These are phyloP conservation scores for Achlya flavicornis DNA, from an alignment of 2,888 invertebrate species.

Conservation along the genomic window DNA sequence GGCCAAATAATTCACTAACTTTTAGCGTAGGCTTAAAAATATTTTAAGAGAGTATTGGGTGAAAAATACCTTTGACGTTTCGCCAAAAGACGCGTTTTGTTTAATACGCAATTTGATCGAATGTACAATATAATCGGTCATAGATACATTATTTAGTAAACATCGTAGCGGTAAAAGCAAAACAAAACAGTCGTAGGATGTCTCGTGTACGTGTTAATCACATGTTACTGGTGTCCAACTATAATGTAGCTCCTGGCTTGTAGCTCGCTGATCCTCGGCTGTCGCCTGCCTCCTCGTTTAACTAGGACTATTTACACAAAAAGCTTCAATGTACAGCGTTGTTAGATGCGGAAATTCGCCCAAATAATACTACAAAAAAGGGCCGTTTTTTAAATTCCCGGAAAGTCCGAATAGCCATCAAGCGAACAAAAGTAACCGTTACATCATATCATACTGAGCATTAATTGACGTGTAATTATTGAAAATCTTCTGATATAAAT, in stretches of 20 bases:
- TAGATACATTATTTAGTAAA: slow-evolving; percentile 75
- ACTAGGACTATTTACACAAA: slow-evolving; percentile 81
- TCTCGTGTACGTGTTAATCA: slow-evolving; percentile 80
- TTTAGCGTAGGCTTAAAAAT: slow-evolving; percentile 74
- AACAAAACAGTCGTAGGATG: slow-evolving; percentile 78
- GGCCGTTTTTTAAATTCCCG: not conserved
- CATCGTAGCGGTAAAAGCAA: slow-evolving; percentile 83
- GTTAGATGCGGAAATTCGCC: slow-evolving; percentile 81
- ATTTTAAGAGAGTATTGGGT: slow-evolving; percentile 81
- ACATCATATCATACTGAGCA: not conserved
- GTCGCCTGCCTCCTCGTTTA: slow-evolving; percentile 50
- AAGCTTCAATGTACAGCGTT: slow-evolving; percentile 82
- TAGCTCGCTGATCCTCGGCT: slow-evolving; percentile 51
- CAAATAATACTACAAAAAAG: slow-evolving; percentile 69
- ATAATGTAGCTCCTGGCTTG: slow-evolving; percentile 51
- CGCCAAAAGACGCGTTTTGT: slow-evolving; percentile 66
- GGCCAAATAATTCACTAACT: slow-evolving; percentile 70
- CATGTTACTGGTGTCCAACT: slow-evolving; percentile 73
- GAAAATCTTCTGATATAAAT: not conserved
- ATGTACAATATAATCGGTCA: slow-evolving; percentile 66
- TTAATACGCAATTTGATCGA: slow-evolving; percentile 61
- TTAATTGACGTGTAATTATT: not conserved
- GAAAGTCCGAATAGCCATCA: not conserved
- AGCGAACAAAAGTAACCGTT: not conserved
- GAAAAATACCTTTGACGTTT: slow-evolving; percentile 81